A percentile compares a stretch with the other conserved stretches of the same genome.
Conservation (phyloP, 2,888 invertebrate genomes). For the Drosophila affinis region DNA sequence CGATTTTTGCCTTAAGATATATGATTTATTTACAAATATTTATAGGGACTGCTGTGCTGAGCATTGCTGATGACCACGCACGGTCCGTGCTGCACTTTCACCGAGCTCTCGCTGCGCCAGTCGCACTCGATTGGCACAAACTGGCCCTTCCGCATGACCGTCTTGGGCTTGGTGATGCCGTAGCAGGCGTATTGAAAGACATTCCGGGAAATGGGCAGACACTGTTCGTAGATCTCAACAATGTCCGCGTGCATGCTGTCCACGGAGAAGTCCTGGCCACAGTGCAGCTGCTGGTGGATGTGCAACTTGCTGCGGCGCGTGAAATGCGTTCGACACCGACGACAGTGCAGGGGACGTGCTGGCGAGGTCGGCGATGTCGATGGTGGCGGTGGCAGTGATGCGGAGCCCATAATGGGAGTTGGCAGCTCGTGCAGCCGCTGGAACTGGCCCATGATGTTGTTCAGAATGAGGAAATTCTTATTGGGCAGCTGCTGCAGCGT, state of each 20-base stretch:
- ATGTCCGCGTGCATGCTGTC: slow-evolving; percentile 67
- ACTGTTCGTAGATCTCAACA: slow-evolving; percentile 65
- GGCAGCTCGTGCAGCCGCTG: slow-evolving; percentile 57
- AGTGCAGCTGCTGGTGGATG: slow-evolving; percentile 60
- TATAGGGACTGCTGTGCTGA: slow-evolving; percentile 54
- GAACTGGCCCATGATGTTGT: slow-evolving; percentile 58
- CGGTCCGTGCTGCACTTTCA: slow-evolving; percentile 61
- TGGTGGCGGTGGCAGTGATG: neutral
- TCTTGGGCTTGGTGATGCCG: slow-evolving; percentile 63
- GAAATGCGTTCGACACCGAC: slow-evolving; percentile 50
- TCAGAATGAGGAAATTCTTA: slow-evolving; percentile 60
- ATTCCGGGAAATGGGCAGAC: slow-evolving; percentile 64
- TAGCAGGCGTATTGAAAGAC: slow-evolving; percentile 59
- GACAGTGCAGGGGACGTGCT: slow-evolving; percentile 36
- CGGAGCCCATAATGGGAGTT: slow-evolving; percentile 19
- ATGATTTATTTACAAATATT: slow-evolving; percentile 46
- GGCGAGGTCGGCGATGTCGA: neutral
- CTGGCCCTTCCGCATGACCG: slow-evolving; percentile 55
- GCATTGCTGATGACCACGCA: slow-evolving; percentile 62
- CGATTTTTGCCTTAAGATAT: slow-evolving; percentile 19
- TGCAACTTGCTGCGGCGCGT: slow-evolving; percentile 48
- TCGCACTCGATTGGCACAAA: slow-evolving; percentile 67
- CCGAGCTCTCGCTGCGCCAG: slow-evolving; percentile 60
- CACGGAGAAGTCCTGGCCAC: slow-evolving; percentile 63
- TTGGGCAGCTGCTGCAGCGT: slow-evolving; percentile 58